Conservation (phyloP, 1,140 invertebrate genomes). For the Caenorhabditis tropicalis region DNA sequence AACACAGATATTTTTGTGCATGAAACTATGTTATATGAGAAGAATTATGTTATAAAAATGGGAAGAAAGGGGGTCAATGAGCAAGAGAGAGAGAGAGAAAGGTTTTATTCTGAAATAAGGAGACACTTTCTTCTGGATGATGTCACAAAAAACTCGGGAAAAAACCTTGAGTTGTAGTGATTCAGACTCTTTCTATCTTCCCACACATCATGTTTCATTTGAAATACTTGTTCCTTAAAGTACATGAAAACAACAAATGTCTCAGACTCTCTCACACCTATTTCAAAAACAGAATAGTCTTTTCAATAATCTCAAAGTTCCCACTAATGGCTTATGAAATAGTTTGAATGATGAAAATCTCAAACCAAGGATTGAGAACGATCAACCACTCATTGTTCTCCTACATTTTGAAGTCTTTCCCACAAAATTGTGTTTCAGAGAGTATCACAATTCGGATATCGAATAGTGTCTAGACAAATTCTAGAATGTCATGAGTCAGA, state of each 20-base stretch:
- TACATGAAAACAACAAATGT: no score
- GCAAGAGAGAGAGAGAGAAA: neutral
- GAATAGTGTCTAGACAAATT: no score
- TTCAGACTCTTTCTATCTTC: neutral
- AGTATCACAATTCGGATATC: no score
- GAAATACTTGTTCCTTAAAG: neutral
- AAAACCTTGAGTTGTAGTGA: neutral
- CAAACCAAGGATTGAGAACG: neutral
- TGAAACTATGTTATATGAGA: neutral
- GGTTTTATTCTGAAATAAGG: neutral
- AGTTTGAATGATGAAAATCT: no score
- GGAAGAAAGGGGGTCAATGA: neutral
- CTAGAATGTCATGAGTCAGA: no score
- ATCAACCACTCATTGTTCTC: no score
- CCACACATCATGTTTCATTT: neutral
- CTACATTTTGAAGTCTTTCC: no score
- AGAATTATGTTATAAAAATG: neutral
- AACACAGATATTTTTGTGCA: neutral
- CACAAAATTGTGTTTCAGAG: no score
- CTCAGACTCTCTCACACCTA: no score
- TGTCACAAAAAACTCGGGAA: neutral
- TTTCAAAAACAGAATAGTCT: no score
- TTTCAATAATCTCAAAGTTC: no score
- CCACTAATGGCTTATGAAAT: no score
- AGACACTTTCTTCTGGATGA: neutral